Evolutionary conservation across 2,888 invertebrate species (phyloP), one percentile per base, ranked within the genome.

Genomic region (Phorcus lineatus): DNA sequence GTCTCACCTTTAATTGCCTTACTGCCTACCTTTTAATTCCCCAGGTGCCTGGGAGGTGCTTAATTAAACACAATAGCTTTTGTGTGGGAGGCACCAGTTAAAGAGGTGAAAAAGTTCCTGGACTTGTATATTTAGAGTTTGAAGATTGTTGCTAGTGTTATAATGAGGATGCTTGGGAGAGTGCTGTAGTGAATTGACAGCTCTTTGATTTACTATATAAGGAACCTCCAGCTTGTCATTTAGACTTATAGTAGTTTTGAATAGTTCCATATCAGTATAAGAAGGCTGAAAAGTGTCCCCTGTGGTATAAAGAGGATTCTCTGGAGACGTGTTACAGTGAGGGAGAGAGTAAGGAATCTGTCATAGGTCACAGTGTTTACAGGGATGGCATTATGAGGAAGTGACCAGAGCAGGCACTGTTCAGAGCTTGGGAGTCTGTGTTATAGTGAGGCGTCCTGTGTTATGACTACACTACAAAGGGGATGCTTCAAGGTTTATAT

Each of bases 401-500:
- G 70, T 70, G 40, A 36, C 19, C 36, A 70, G n/a, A 55, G 19
- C 57, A 22, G 22, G 24, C 57, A 57, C 19, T 57, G 19, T n/a
- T 1, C 19, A 57, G 57, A 19, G 57, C 57, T 57, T 36, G 13
- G 11, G 11, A 47, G 47, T 47, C 36, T 1, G 47, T 11, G 47
- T 1, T 57, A 57, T 57, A 57, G 57, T 16, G 57, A 57, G 57
- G 57, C 19, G 24, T 57, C 24, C 57, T 57, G 19, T 57, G 19
- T n/a, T 70, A 70, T 70, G 70, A 36, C 70, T 36, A 13, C 36
- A 70, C 70, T 70, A 70, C 70, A 70, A 70, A 70, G 70, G 36
- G 70, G 70, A 70, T 70, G 40, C 70, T 70, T 70, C 40, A 70
- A 36, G 70, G 70, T 70, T 70, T 70, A 70, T 70, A 70, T 70